Evolutionary conservation across 2,797 vertebrate genomes (phyloP).

Genomic region (Anguilla anguilla): DNA sequence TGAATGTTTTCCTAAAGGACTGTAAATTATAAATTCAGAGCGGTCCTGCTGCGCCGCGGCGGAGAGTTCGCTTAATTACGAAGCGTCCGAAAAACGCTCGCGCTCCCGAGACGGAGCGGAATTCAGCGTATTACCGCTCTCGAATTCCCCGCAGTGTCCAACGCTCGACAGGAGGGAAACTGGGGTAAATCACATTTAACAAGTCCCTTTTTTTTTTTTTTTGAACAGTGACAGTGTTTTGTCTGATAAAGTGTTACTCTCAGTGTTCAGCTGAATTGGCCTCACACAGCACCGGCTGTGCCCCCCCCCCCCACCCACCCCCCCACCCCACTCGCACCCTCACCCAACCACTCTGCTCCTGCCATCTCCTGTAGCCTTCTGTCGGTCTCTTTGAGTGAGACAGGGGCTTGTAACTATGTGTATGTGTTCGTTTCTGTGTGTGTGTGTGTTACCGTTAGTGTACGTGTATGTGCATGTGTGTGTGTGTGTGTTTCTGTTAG

Average conservation of each 20-base stretch:
- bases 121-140: background rate
- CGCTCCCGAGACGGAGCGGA: background rate
- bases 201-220: background rate
- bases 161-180: background rate
- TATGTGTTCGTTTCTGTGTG: no score
- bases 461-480: background rate
- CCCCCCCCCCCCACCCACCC: background rate
- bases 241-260: background rate
- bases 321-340: no score
- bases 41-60: background rate
- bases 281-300: background rate
- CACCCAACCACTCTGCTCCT: background rate
- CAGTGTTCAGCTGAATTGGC: background rate
- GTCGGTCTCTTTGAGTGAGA: background rate
- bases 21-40: background rate
- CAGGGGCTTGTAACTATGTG: background rate
- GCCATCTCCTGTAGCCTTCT: background rate
- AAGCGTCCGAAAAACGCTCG: background rate
- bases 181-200: background rate
- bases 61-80: background rate
- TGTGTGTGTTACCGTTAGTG: no score
- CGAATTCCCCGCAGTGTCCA: background rate
- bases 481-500: background rate
- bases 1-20: background rate
- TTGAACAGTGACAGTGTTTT: background rate